These are phyloP conservation scores for Unio delphinus DNA, from an alignment of 2,888 invertebrate species.

Conservation along the genomic window DNA sequence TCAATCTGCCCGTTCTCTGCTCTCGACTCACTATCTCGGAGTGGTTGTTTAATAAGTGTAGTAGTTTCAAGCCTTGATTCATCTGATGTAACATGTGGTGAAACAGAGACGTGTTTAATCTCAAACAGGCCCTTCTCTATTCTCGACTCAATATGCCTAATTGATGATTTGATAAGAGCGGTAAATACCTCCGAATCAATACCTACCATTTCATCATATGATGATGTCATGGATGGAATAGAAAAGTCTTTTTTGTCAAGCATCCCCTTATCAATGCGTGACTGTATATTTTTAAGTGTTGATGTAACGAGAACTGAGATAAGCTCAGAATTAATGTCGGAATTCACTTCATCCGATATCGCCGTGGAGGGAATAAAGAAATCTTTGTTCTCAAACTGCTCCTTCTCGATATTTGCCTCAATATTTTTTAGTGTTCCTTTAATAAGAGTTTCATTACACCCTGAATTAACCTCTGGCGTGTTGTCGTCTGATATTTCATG, in stretches of 20 bases:
- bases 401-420: slow-evolving; percentile 33
- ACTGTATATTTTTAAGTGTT: slow-evolving; percentile 35
- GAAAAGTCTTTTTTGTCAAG: slow-evolving; percentile 26
- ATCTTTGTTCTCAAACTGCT: slow-evolving; percentile 22
- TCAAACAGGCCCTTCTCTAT: slow-evolving; percentile 29
- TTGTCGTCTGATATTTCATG: slow-evolving; percentile 1
- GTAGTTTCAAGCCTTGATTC: slow-evolving; percentile 12
- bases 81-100: slow-evolving; percentile 7
- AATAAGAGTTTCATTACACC: slow-evolving; percentile 29
- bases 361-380: slow-evolving; percentile 30
- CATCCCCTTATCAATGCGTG: slow-evolving; percentile 35
- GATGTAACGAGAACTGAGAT: slow-evolving; percentile 31
- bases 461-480: slow-evolving; percentile 13
- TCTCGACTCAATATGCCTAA: slow-evolving; percentile 36
- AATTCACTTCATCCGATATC: slow-evolving; percentile 11
- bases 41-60: slow-evolving; percentile 30
- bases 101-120: slow-evolving; percentile 26
- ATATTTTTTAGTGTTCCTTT: slow-evolving; percentile 36
- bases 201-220: slow-evolving; percentile 9
- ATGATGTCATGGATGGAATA: slow-evolving; percentile 22
- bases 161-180: slow-evolving; percentile 33
- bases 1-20: slow-evolving; percentile 27
- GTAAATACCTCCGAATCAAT: slow-evolving; percentile 24
- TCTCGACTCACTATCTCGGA: slow-evolving; percentile 35
- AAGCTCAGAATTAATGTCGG: slow-evolving; percentile 16